A percentile compares a stretch with the other conserved stretches of the same genome.
Conservation (phyloP, 2,113 vertebrate genomes). For the Azemiops feae region DNA sequence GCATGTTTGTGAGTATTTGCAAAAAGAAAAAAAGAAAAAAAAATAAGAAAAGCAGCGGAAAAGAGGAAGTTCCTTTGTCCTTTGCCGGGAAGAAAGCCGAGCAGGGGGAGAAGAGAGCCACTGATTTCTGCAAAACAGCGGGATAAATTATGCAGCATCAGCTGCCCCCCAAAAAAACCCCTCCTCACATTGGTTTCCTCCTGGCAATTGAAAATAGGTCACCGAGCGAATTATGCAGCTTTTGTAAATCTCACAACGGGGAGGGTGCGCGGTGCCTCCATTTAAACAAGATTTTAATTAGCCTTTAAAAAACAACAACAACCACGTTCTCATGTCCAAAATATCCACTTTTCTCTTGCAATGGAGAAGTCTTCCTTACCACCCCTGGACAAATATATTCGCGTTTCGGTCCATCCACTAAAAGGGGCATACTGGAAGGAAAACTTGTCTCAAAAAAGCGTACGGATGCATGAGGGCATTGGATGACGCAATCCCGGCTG, state of each 20-base stretch:
- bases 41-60: accelerated
- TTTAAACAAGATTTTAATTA: neutral
- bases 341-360: neutral
- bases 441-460: too few relatives aligned
- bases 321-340: neutral
- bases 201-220: constrained; percentile 71
- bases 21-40: neutral
- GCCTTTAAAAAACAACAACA: neutral
- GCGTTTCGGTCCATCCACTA: too few relatives aligned
- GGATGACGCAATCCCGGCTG: too few relatives aligned
- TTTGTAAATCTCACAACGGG: constrained; percentile 65
- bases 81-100: neutral
- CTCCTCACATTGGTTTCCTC: neutral
- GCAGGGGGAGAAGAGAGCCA: constrained; percentile 24
- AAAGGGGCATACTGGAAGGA: too few relatives aligned
- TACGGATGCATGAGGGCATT: too few relatives aligned
- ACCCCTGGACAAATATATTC: neutral
- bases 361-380: neutral
- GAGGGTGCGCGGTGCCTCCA: neutral
- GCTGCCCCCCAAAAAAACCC: constrained; percentile 35
- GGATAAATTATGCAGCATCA: constrained; percentile 63
- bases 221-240: constrained; percentile 62
- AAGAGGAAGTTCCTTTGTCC: neutral
- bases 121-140: constrained; percentile 65
- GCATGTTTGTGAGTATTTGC: neutral